These are phyloP conservation scores for Oligia strigilis DNA, from an alignment of 2,888 invertebrate genomes.

Conservation along the genomic window DNA sequence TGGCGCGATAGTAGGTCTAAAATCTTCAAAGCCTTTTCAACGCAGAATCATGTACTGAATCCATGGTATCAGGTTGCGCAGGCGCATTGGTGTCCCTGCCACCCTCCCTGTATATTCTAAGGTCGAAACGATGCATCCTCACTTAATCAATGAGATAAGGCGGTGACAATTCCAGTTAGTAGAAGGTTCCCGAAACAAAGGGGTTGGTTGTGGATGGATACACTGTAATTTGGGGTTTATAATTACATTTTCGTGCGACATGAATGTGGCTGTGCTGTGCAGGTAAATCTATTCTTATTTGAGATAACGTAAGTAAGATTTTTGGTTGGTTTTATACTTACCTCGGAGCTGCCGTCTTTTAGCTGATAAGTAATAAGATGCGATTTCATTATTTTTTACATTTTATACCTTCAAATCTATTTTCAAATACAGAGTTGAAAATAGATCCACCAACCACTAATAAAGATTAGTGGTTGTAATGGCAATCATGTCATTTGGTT, in stretches of 20 bases:
- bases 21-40: too few relatives aligned
- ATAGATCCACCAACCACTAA: too few relatives aligned
- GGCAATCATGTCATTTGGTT: too few relatives aligned
- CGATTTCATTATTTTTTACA: not conserved
- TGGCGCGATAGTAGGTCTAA: too few relatives aligned
- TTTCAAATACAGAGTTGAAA: too few relatives aligned
- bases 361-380: not conserved
- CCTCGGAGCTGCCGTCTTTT: not conserved
- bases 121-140: conserved; percentile 45
- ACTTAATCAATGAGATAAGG: conserved; percentile 72
- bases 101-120: not conserved
- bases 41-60: not conserved
- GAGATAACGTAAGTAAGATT: not conserved
- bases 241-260: conserved; percentile 3
- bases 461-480: too few relatives aligned
- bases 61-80: not conserved
- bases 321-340: not conserved
- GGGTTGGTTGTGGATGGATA: conserved; percentile 22
- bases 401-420: not conserved
- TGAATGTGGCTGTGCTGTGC: not conserved
- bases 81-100: not conserved
- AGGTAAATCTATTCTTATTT: not conserved
- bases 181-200: conserved; percentile 38
- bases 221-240: conserved; percentile 21
- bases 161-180: conserved; percentile 48